These are phyloP conservation scores for Loriculus beryllinus DNA, from an alignment of 2,797 vertebrate species.

Conservation along the genomic window DNA sequence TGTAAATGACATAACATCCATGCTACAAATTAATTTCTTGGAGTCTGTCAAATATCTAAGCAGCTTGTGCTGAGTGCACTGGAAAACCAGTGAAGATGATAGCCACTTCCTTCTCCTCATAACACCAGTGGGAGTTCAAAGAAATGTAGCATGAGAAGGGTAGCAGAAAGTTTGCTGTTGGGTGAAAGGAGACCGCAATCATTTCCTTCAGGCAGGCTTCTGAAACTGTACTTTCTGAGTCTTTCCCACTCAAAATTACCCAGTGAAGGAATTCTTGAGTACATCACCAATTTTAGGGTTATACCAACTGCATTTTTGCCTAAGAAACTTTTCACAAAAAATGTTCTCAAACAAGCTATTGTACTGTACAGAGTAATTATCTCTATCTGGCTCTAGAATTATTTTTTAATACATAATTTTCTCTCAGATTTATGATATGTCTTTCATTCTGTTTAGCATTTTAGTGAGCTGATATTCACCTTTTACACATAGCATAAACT, in stretches of 20 bases:
- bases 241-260: background rate
- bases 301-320: background rate
- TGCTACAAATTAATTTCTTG: background rate
- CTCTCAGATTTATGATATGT: background rate
- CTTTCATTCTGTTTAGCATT: background rate
- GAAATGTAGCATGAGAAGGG: fast-evolving
- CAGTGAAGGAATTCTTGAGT: background rate
- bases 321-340: background rate
- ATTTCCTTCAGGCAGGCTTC: background rate
- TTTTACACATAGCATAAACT: background rate
- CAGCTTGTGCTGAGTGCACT: background rate
- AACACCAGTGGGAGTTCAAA: background rate
- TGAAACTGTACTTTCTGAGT: background rate
- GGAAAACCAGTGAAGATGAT: background rate
- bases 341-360: fast-evolving
- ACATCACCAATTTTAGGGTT: background rate
- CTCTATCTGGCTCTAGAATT: background rate
- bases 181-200: background rate
- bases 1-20: background rate
- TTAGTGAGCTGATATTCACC: background rate
- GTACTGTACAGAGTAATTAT: fast-evolving
- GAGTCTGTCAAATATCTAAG: background rate
- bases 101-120: background rate
- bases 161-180: background rate
- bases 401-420: background rate